A percentile compares a stretch with the other conserved stretches of the same genome.
Evolutionary conservation across 37 sponge, comb jelly and placozoan species (phyloP).

Genomic region (Axinella damicornis): DNA sequence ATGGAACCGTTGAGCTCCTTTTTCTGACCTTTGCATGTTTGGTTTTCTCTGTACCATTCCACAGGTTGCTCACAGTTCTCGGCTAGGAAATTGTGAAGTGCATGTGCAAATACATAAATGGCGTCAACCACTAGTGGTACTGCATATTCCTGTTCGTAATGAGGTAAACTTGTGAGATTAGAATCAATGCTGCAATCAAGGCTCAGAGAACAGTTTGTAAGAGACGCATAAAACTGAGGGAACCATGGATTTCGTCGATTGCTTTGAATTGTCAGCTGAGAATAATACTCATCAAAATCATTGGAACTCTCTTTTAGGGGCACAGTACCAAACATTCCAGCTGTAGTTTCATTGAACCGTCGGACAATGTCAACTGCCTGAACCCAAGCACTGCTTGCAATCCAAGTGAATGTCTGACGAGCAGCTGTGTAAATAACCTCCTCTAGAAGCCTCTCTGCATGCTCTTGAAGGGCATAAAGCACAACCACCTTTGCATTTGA

Average conservation of each 20-base stretch:
- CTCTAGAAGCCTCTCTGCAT: background rate
- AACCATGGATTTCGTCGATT: slow-evolving; percentile 72
- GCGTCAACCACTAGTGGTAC: slow-evolving; percentile 81
- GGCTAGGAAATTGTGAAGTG: slow-evolving; percentile 57
- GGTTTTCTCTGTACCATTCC: slow-evolving; percentile 16
- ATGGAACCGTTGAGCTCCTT: slow-evolving; percentile 16
- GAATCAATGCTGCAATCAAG: background rate
- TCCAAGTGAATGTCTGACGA: slow-evolving; percentile 56
- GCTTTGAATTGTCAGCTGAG: slow-evolving; percentile 30
- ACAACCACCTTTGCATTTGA: slow-evolving; percentile 48
- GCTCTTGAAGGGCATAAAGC: slow-evolving; percentile 18
- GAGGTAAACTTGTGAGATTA: background rate
- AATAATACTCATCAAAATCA: slow-evolving; percentile 55
- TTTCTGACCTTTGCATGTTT: slow-evolving; percentile 38
- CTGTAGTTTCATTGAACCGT: slow-evolving; percentile 15
- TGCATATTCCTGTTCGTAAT: slow-evolving; percentile 42
- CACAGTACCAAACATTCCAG: slow-evolving; percentile 52
- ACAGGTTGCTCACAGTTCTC: slow-evolving; percentile 57
- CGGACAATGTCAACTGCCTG: background rate
- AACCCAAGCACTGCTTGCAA: slow-evolving; percentile 84
- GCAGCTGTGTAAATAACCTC: background rate
- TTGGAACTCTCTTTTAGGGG: slow-evolving; percentile 22
- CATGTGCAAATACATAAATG: slow-evolving; percentile 70
- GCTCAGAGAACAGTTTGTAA: slow-evolving; percentile 11
- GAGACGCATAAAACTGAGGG: slow-evolving; percentile 22